A percentile compares a stretch with the other conserved stretches of the same genome.
Conservation (phyloP, 2,113 vertebrate genomes). For the Laticauda laticaudata region DNA sequence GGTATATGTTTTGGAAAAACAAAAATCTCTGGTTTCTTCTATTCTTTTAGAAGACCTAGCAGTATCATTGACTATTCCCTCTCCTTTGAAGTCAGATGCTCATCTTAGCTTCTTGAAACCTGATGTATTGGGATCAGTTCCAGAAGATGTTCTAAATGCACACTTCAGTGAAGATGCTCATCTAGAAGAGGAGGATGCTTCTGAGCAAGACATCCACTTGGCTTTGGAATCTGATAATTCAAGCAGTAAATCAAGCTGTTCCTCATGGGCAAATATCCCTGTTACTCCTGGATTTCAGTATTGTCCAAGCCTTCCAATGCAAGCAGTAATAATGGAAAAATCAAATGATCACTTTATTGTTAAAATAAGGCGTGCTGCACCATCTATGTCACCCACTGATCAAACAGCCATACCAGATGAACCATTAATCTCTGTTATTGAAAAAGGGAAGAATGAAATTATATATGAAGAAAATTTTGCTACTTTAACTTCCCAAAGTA, state of each 20-base stretch:
- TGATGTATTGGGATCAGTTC: conserved; percentile 69
- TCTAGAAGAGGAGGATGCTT: conserved; percentile 88
- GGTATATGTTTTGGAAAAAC: conserved; percentile 64
- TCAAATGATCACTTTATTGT: conserved; percentile 96
- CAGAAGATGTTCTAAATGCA: conserved; percentile 84
- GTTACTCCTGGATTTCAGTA: conserved; percentile 77
- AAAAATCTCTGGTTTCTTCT: conserved; percentile 75
- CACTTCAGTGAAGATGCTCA: conserved; percentile 90
- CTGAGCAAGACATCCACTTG: conserved; percentile 92
- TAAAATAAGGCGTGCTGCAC: conserved; percentile 82
- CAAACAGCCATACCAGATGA: conserved; percentile 48
- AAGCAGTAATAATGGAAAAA: conserved; percentile 93
- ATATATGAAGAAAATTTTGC: conserved; percentile 30
- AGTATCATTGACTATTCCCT: conserved; percentile 93
- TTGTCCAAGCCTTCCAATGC: conserved; percentile 87
- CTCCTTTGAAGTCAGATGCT: conserved; percentile 92
- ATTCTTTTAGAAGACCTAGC: conserved; percentile 92
- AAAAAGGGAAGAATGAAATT: conserved; percentile 42
- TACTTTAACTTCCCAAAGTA: conserved; percentile 24
- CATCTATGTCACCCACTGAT: conserved; percentile 50
- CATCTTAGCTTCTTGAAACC: conserved; percentile 92
- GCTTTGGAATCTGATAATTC: conserved; percentile 94
- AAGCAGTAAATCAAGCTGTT: conserved; percentile 80
- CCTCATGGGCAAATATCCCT: conserved; percentile 63
- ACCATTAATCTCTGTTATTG: conserved; percentile 19